A percentile compares a stretch with the other conserved stretches of the same genome.
Evolutionary conservation across 2,113 vertebrate species (phyloP).

Genomic region (Thermophis baileyi): DNA sequence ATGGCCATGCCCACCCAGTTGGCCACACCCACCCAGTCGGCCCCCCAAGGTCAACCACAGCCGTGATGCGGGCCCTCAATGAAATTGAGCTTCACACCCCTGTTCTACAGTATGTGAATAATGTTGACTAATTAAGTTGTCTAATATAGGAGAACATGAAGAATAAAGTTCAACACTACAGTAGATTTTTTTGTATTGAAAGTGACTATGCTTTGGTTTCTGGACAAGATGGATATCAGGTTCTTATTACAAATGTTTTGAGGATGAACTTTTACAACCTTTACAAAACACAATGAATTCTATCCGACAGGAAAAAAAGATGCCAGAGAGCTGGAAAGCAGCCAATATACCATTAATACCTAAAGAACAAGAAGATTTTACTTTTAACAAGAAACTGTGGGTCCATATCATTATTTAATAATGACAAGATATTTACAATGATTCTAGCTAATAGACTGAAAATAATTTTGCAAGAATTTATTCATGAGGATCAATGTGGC

Average conservation of each 20-base stretch:
- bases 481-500: not conserved
- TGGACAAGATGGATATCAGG: not conserved
- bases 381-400: not conserved
- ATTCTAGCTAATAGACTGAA: not conserved
- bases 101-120: not conserved
- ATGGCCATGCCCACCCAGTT: too few relatives aligned
- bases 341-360: not conserved
- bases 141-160: not conserved
- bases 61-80: too few relatives aligned
- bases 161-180: not conserved
- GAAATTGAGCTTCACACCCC: too few relatives aligned
- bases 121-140: not conserved
- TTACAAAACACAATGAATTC: not conserved
- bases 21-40: too few relatives aligned
- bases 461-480: not conserved
- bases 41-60: too few relatives aligned
- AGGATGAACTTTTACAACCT: not conserved
- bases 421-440: not conserved
- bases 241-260: not conserved
- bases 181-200: not conserved
- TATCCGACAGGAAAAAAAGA: not conserved
- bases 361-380: not conserved
- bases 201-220: not conserved
- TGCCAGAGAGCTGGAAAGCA: not conserved
- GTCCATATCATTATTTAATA: not conserved